Evolutionary conservation across 2,113 vertebrate genomes (phyloP).

Genomic region (Oryzias melastigma): DNA sequence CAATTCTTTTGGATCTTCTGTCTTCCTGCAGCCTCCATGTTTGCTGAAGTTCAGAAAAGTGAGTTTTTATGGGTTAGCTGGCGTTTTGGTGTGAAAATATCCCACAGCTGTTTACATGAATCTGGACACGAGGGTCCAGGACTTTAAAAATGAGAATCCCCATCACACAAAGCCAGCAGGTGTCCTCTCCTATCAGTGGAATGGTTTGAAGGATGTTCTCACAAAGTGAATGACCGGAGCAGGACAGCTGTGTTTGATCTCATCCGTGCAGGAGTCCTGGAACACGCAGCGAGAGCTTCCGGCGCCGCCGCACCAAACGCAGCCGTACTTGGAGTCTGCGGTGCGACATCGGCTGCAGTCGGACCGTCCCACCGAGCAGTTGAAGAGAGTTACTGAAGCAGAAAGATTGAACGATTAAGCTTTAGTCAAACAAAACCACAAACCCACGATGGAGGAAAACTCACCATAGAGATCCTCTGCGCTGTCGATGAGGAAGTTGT

Average conservation of each 20-base stretch:
- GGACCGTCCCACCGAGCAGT: slow-evolving; percentile 90
- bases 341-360: slow-evolving; percentile 97
- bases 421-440: background rate
- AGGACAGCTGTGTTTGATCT: slow-evolving; percentile 85
- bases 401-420: background rate
- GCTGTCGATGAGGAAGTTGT: slow-evolving; percentile 86
- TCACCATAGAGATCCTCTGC: slow-evolving; percentile 85
- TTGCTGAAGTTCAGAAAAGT: too few species aligned
- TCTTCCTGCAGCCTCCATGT: too few species aligned
- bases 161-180: background rate
- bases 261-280: slow-evolving; percentile 80
- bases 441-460: background rate
- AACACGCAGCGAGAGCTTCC: slow-evolving; percentile 81
- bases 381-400: slow-evolving; percentile 87
- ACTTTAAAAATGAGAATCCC: too few species aligned
- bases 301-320: slow-evolving; percentile 88
- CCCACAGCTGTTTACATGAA: too few species aligned
- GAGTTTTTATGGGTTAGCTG: too few species aligned
- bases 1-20: too few species aligned
- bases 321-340: slow-evolving; percentile 83
- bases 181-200: background rate
- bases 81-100: too few species aligned
- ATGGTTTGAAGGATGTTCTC: slow-evolving; percentile 38
- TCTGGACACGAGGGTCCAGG: too few species aligned
- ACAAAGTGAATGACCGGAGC: slow-evolving; percentile 91